phyloP scores from a whole-genome alignment of 2,888 invertebrate species.

The Protophormia terraenovae region DNA sequence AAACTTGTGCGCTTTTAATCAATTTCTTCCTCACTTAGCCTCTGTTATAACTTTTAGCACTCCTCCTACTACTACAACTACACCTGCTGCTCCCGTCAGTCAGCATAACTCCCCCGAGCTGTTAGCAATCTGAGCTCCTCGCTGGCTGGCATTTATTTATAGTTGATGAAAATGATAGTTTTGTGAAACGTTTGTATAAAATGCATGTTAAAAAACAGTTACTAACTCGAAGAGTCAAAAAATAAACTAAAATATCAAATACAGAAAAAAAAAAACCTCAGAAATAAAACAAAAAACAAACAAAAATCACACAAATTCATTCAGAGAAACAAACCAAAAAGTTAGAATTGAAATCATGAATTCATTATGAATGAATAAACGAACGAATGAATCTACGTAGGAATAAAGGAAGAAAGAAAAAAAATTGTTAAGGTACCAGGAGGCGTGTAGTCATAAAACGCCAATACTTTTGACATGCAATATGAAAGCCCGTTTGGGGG shows the following conservation, averaged over 20 bases:
- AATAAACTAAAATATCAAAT: neutral
- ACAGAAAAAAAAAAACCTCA: neutral
- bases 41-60: constrained; percentile 4
- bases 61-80: too few relatives aligned
- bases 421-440: constrained; percentile 49
- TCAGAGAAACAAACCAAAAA: constrained; percentile 50
- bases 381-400: constrained; percentile 11
- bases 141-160: constrained; percentile 36
- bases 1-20: constrained; percentile 53
- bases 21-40: constrained; percentile 39
- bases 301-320: constrained; percentile 57
- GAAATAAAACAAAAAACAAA: constrained; percentile 23
- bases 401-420: constrained; percentile 6
- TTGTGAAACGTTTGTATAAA: constrained; percentile 21
- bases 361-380: constrained; percentile 62
- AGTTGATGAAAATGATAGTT: constrained; percentile 51
- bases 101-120: neutral
- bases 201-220: constrained; percentile 62
- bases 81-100: constrained; percentile 22
- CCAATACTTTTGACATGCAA: constrained; percentile 63
- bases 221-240: constrained; percentile 27
- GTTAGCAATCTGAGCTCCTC: neutral
- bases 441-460: constrained; percentile 62
- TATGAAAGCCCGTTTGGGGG: neutral
- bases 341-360: constrained; percentile 66